Evolutionary conservation across 2,888 invertebrate species (phyloP), one percentile per base, ranked within the genome.

Genomic region (Stomorhina lunata): DNA sequence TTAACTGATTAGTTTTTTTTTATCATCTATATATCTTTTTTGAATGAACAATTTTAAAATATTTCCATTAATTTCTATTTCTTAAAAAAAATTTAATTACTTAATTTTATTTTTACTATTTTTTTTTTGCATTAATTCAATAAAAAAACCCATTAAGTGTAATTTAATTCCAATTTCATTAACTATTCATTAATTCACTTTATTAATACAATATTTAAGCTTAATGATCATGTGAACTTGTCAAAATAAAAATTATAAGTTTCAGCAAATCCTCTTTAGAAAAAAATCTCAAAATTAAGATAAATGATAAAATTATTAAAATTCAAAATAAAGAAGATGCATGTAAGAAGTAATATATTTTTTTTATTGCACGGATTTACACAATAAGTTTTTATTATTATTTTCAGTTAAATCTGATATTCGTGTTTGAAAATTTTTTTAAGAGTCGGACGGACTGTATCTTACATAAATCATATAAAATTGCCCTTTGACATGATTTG

Each of bases 401-500:
- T n/a, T n/a, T n/a, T n/a, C n/a, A n/a, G n/a, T 27, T 22, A 55
- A 17, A 43, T 9, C 32, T n/a, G n/a, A 25, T 27, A 20, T 61
- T 20, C 32, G 43, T 53, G 32, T 61, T 22, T 25, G 37, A 40
- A n/a, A n/a, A 29, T 22, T 4, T 43, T 17, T 17, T 9, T 37
- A 15, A 25, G 29, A 22, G 32, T 29, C 1, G 2, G 17, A 10
- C 20, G 29, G 22, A 53, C 53, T 37, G 59, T 29, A 48, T 37
- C 20, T 78, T 78, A 55, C 55, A 71, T 79, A 79, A 79, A 72
- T 57, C 65, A 66, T 22, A 78, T n/a, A n/a, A n/a, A 78, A 75
- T 78, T 73, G 81, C 81, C 78, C 81, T 82, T 82, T 82, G 81
- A 82, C 81, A 82, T 71, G 69, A 75, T 78, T 75, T 82, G 81